Evolutionary conservation across 1,140 invertebrate genomes (phyloP).

Genomic region (Carcinoscorpius rotundicauda): DNA sequence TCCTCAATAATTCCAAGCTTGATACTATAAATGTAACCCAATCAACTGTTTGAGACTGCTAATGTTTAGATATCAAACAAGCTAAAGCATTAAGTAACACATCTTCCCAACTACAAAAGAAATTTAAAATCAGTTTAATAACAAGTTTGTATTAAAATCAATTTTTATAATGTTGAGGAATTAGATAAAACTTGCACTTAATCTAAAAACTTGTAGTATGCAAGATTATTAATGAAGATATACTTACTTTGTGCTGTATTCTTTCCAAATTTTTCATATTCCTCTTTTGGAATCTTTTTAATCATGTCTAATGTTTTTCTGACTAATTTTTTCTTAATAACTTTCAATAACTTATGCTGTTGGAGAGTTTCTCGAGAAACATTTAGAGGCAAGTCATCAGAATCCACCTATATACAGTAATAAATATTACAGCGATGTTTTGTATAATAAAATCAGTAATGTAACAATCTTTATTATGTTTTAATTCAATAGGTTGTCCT

Average conservation of each 20-base stretch:
- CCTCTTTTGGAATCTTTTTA: conserved; percentile 86
- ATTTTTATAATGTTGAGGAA: no score
- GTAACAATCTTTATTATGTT: no score
- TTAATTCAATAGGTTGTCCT: no score
- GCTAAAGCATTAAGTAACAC: no score
- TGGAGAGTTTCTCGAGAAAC: conserved; percentile 92
- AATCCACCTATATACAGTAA: conserved; percentile 51
- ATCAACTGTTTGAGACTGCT: neutral
- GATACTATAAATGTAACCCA: conserved; percentile 44
- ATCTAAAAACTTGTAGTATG: no score
- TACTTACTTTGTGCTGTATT: conserved; percentile 90
- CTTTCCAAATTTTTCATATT: conserved; percentile 96
- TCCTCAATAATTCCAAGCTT: conserved; percentile 98
- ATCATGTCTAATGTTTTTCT: conserved; percentile 96
- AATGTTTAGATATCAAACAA: no score
- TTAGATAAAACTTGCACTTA: no score
- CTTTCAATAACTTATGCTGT: conserved; percentile 97
- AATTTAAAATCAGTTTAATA: no score
- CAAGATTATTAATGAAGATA: no score
- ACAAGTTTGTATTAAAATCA: no score
- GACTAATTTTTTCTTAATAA: conserved; percentile 97
- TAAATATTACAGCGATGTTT: neutral
- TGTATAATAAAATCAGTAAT: neutral
- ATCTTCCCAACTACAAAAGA: no score
- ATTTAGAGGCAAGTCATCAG: conserved; percentile 97